Conservation (phyloP, 1,140 invertebrate genomes). For the Halictus rubicundus region DNA sequence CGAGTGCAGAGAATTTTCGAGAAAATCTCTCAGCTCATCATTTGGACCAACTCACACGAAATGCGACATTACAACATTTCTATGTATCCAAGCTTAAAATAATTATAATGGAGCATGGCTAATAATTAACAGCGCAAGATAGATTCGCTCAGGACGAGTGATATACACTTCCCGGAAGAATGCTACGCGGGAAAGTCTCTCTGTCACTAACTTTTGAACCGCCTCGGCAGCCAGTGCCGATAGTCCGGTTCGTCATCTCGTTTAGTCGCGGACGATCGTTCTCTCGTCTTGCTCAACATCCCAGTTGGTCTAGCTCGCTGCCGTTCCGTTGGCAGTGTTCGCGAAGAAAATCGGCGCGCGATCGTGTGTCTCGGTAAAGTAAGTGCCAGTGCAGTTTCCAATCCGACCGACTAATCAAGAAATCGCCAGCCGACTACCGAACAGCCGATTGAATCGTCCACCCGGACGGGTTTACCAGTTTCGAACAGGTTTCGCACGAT, state of each 20-base stretch:
- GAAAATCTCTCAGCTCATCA: too few species aligned
- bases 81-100: too few species aligned
- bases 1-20: too few species aligned
- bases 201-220: slow-evolving; percentile 16
- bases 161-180: too few species aligned
- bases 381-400: neutral
- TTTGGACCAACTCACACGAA: neutral
- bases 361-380: neutral
- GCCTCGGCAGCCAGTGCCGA: slow-evolving; percentile 38
- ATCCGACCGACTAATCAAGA: too few species aligned
- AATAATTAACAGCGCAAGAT: too few species aligned
- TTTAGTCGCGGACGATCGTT: slow-evolving; percentile 55
- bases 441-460: too few species aligned
- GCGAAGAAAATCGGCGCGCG: neutral
- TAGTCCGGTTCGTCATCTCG: slow-evolving; percentile 54
- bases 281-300: slow-evolving; percentile 51
- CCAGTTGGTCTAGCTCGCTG: slow-evolving; percentile 41
- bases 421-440: too few species aligned
- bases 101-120: too few species aligned
- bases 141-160: too few species aligned
- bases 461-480: neutral
- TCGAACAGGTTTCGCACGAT: neutral
- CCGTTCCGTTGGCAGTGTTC: neutral
- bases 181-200: neutral
- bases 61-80: too few species aligned